Evolutionary conservation across 2,113 vertebrate species (phyloP), one percentile per base, ranked within the genome.

Genomic region (Rissa tridactyla): DNA sequence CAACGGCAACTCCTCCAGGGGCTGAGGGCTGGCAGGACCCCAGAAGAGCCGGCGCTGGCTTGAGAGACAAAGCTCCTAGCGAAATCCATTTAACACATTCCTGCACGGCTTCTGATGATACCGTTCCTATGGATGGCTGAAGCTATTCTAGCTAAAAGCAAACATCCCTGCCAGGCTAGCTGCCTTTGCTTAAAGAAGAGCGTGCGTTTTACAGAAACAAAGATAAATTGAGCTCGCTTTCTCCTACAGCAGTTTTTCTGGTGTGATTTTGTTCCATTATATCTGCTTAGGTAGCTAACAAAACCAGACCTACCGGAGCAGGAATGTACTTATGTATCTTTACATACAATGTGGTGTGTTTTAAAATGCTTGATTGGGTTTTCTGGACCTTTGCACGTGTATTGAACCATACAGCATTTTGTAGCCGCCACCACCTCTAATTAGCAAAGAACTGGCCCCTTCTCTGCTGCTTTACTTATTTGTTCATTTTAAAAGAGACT

Each of bases 31-130:
- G 71, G 75, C 80, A 19, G 1, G 34, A 82, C 83, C 70, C 60
- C 69, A 42, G 57, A 68, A 54, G 51, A 84, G 80, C 54, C 8
- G 2, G 64, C 6, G 10, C 47, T 86, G 88, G 58, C 82, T 22
- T 22, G 71, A 52, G 75, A 96, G 84, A 57, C 26, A 8, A 68
- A 93, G 78, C 34, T 94, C 55, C 55, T 9, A 32, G 49, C 1
- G 4, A 88, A 94, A 93, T 90, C 65, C 71, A 68, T 75, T 94
- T 93, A 93, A 94, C 80, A 92, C 86, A 93, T 93, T 94, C 90
- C 94, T 90, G 71, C 61, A 82, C 51, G 52, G 92, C 85, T 88
- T 58, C 93, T 95, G 82, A 72, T 1, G 8, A 23, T 36, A 16
- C 69, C 1, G 15, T 68, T 95, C 92, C 95, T 26, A 82, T 2